Evolutionary conservation across 2,113 vertebrate genomes (phyloP).

Genomic region (Sylvilagus bachmani): DNA sequence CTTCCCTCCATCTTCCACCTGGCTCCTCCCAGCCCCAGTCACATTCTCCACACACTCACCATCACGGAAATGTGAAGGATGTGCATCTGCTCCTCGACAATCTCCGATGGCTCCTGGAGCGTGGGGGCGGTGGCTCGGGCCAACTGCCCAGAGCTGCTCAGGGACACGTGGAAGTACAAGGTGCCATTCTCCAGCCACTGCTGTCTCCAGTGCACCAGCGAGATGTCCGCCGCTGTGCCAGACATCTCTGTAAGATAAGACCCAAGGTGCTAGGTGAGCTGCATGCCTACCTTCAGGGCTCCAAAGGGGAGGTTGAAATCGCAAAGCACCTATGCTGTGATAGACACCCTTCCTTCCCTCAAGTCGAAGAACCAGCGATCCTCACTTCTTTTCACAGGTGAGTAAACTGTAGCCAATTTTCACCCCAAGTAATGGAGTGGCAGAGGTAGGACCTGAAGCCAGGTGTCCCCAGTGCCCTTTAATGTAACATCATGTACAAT

Average conservation of each 20-base stretch:
- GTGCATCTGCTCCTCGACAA: conserved; percentile 97
- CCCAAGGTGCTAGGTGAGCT: neutral
- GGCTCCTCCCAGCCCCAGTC: fast-evolving
- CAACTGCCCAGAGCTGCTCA: conserved; percentile 93
- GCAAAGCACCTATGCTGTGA: neutral
- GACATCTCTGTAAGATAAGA: conserved; percentile 95
- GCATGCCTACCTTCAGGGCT: neutral
- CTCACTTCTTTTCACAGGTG: neutral
- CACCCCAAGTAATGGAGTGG: neutral
- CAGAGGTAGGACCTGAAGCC: neutral
- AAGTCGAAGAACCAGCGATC: neutral
- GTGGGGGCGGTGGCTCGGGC: conserved; percentile 92
- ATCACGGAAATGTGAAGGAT: conserved; percentile 98
- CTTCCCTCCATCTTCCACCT: neutral
- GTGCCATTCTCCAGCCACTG: conserved; percentile 99
- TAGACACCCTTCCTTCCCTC: neutral
- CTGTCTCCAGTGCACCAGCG: conserved; percentile 98
- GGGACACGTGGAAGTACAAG: conserved; percentile 97
- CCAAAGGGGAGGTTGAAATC: neutral
- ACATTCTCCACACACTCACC: conserved; percentile 89
- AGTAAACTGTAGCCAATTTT: neutral
- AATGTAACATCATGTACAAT: no score
- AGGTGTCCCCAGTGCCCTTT: neutral
- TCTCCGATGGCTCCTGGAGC: conserved; percentile 93
- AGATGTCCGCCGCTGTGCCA: conserved; percentile 95